phyloP scores from a whole-genome alignment of 2,113 vertebrate genomes.

The Speoplatyrhinus poulsoni region DNA sequence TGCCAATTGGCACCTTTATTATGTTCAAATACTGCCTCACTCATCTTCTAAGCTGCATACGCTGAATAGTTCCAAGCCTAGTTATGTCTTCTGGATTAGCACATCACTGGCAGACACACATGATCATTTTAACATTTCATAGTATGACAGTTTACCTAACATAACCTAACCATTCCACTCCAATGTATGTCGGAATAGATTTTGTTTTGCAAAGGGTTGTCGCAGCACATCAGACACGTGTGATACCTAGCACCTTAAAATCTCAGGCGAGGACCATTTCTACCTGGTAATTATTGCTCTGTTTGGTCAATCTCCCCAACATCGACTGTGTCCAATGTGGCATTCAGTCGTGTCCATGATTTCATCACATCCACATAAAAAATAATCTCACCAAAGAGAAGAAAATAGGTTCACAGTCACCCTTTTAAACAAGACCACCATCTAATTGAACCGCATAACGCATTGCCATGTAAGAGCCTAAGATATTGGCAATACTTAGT shows the following conservation, averaged over 20 bases:
- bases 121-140: slow-evolving; percentile 46
- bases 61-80: slow-evolving; percentile 26
- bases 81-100: slow-evolving; percentile 28
- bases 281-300: slow-evolving; percentile 81
- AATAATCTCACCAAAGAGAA: slow-evolving; percentile 35
- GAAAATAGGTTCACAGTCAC: slow-evolving; percentile 17
- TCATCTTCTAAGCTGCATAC: slow-evolving; percentile 31
- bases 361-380: slow-evolving; percentile 51
- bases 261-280: slow-evolving; percentile 60
- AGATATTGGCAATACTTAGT: slow-evolving; percentile 53
- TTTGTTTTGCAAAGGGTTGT: slow-evolving; percentile 44
- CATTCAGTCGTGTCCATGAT: slow-evolving; percentile 39
- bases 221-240: slow-evolving; percentile 44
- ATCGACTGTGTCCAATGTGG: slow-evolving; percentile 45
- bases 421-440: slow-evolving; percentile 26
- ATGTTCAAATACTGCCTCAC: slow-evolving; percentile 26
- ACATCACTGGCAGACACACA: slow-evolving; percentile 28
- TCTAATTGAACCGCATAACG: slow-evolving; percentile 45
- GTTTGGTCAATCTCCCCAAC: slow-evolving; percentile 56
- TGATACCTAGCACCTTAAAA: slow-evolving; percentile 73
- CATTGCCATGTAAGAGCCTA: slow-evolving; percentile 54
- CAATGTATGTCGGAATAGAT: slow-evolving; percentile 47
- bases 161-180: slow-evolving; percentile 2
- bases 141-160: slow-evolving; percentile 35
- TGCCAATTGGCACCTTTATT: slow-evolving; percentile 48